Conservation (phyloP, 2,888 invertebrate genomes). For the Thymelicus acteon region DNA sequence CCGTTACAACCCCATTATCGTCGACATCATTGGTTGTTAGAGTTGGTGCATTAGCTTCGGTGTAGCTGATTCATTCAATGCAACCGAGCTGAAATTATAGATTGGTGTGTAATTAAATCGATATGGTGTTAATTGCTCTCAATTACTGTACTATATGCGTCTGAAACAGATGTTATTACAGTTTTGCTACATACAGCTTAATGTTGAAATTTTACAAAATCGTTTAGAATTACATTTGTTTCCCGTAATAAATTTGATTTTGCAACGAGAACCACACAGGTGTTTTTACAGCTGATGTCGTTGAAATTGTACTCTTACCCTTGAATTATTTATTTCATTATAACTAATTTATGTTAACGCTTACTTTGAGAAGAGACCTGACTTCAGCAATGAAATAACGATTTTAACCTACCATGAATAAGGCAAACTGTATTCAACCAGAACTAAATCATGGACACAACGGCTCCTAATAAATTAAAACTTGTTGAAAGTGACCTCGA, state of each 20-base stretch:
- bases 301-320: too few species aligned
- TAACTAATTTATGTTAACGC: too few species aligned
- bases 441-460: neutral
- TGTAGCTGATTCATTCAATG: conserved; percentile 4
- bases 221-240: neutral
- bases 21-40: neutral
- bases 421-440: neutral
- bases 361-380: too few species aligned
- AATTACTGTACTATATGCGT: neutral
- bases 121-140: conserved; percentile 13
- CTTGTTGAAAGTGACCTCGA: conserved; percentile 6
- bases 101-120: conserved; percentile 23
- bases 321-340: too few species aligned
- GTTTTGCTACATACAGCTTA: neutral
- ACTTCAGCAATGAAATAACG: too few species aligned
- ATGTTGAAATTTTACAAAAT: neutral
- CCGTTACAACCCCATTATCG: neutral
- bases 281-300: too few species aligned
- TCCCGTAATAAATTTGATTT: neutral
- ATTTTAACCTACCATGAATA: too few species aligned
- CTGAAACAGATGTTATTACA: neutral
- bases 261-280: neutral
- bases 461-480: neutral
- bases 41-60: conserved; percentile 8
- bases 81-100: conserved; percentile 14